Conservation (phyloP, 2,113 vertebrate species). For the Eulemur rufifrons region DNA sequence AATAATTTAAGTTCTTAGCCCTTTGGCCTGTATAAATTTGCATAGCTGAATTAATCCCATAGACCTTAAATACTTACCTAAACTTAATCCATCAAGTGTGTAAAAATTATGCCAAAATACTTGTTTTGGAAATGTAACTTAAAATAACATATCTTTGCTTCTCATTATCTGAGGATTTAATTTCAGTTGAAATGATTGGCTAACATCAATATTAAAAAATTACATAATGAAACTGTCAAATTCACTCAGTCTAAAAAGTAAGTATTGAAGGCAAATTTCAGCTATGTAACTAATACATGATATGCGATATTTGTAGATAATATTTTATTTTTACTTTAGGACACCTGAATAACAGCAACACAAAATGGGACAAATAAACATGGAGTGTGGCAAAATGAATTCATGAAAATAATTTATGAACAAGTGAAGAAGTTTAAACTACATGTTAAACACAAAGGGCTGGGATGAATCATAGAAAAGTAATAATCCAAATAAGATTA, state of each 20-base stretch:
- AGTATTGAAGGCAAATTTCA: background rate
- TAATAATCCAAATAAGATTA: background rate
- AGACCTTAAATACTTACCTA: background rate
- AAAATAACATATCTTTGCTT: background rate
- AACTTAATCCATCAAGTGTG: background rate
- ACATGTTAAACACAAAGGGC: background rate
- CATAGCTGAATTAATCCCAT: background rate
- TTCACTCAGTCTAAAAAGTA: background rate
- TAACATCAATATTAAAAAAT: background rate
- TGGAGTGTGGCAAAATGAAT: background rate
- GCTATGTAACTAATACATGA: background rate
- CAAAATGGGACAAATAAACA: background rate
- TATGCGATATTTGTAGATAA: background rate
- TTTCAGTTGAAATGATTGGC: background rate
- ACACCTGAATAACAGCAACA: background rate
- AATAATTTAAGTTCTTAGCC: background rate
- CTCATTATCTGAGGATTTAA: background rate
- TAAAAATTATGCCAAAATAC: background rate
- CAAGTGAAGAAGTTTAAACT: background rate
- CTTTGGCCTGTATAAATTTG: background rate
- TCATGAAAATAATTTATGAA: background rate
- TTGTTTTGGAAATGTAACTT: background rate
- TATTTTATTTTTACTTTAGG: background rate
- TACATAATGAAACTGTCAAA: background rate
- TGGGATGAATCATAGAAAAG: background rate